A percentile compares a stretch with the other conserved stretches of the same genome.
phyloP scores from a whole-genome alignment of 2,888 invertebrate genomes.

The Rhimphoctona megacephalus region DNA sequence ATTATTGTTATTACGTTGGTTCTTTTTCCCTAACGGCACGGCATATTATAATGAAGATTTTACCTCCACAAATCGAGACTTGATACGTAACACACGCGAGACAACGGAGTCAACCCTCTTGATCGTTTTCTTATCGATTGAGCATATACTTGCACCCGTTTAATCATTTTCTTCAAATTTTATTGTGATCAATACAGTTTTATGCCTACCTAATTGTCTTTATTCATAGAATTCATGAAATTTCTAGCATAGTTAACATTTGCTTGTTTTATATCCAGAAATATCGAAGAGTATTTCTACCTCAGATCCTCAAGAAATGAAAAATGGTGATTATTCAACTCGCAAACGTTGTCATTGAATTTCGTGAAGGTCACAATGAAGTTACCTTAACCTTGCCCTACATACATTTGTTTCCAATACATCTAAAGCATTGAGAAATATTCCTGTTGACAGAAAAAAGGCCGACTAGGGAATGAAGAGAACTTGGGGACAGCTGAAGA shows the following conservation, averaged over 20 bases:
- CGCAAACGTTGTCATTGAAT: background rate
- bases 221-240: no score
- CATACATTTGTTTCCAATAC: background rate
- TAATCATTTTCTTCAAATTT: background rate
- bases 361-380: background rate
- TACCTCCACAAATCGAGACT: slow-evolving; percentile 19
- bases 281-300: no score
- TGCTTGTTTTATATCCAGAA: no score
- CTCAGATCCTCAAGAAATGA: background rate
- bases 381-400: slow-evolving; percentile 31
- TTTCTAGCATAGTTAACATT: no score
- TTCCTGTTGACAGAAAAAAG: background rate
- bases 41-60: slow-evolving; percentile 40
- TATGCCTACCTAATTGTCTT: no score
- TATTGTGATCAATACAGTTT: background rate
- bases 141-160: background rate
- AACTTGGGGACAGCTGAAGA: background rate
- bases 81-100: slow-evolving; percentile 21
- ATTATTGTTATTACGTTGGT: slow-evolving; percentile 23
- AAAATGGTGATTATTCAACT: background rate
- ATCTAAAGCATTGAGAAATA: no score
- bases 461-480: background rate
- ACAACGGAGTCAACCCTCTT: background rate
- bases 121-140: background rate
- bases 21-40: slow-evolving; percentile 41